Evolutionary conservation across 2,888 invertebrate genomes (phyloP), one percentile per base, ranked within the genome.

Genomic region (Athalia circularis): DNA sequence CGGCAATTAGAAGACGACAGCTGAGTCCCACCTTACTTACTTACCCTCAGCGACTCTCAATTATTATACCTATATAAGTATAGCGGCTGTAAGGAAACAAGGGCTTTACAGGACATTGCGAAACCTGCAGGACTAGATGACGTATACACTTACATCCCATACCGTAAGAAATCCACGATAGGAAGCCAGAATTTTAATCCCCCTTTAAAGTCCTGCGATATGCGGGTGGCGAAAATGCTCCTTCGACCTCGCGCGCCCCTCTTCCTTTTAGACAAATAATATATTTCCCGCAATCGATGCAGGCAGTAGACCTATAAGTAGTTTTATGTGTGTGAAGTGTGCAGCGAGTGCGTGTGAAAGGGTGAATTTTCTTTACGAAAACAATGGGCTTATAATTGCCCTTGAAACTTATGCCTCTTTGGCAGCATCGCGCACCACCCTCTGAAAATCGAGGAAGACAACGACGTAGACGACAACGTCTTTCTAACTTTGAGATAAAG

Each of bases 1-100:
- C 88, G 87, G 89, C 90, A 90, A 90, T 90, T 90, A 90, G 89
- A 89, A 89, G 88, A 89, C 89, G 90, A 90, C 90, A 90, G 90
- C 90, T 90, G 90, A 90, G 89, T 88, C 87, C 86, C 88, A 84
- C 84, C 86, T 87, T 87, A 88, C 89, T 89, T 89, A 88, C 88
- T 88, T 88, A 64, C 86, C 87, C 85, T 77, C 88, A 88, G 87
- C 82, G 88, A 85, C 84, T 87, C 89, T 88, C 89, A 87, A 86
- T 84, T 86, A 72, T 59, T 15, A 47, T n/a, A 59, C 29, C 29
- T 29, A 29, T 29, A 29, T 29, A 29, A 29, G 29, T 29, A 29
- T 29, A 29, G 29, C 29, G 29, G 29, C 29, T 2, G 29, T 29
- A 29, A 29, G 29, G 29, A 29, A 29, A 29, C 29, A 2, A 2